These are phyloP conservation scores for Eubasilissa splendida DNA, from an alignment of 2,888 invertebrate genomes.

Conservation along the genomic window DNA sequence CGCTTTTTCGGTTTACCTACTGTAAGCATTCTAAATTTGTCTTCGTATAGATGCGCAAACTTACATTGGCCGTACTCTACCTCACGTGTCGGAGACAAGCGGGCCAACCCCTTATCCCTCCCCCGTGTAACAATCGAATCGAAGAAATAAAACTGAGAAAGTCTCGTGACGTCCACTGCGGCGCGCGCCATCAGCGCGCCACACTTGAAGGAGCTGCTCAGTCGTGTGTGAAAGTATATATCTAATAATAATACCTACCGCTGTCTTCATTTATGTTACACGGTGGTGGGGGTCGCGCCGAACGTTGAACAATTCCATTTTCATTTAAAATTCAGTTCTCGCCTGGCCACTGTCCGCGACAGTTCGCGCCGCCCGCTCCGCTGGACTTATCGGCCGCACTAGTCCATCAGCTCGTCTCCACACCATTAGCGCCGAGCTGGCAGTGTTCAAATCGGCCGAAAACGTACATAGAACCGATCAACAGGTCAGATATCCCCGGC, in stretches of 20 bases:
- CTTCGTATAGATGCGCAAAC: no score
- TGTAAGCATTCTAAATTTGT: no score
- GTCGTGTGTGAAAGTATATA: slow-evolving; percentile 29
- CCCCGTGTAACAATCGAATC: not conserved
- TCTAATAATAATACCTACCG: slow-evolving; percentile 7
- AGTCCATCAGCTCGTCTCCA: not conserved
- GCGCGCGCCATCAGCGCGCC: not conserved
- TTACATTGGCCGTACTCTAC: no score
- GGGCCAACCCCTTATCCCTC: no score
- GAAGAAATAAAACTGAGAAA: not conserved
- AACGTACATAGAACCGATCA: no score
- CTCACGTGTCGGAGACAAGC: no score
- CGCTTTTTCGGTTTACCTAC: no score
- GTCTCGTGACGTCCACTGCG: not conserved
- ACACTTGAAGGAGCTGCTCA: not conserved
- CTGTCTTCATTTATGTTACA: slow-evolving; percentile 9
- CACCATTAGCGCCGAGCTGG: no score
- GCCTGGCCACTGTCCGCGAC: slow-evolving; percentile 9
- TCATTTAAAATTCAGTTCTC: slow-evolving; percentile 22
- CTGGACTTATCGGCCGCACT: not conserved
- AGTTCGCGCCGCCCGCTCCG: slow-evolving; percentile 6
- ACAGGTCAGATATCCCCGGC: no score
- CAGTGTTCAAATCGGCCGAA: no score
- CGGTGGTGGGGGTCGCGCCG: not conserved
- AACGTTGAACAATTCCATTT: slow-evolving; percentile 13